phyloP scores from a whole-genome alignment of 1,140 invertebrate species.

The Drosophila simulans region DNA sequence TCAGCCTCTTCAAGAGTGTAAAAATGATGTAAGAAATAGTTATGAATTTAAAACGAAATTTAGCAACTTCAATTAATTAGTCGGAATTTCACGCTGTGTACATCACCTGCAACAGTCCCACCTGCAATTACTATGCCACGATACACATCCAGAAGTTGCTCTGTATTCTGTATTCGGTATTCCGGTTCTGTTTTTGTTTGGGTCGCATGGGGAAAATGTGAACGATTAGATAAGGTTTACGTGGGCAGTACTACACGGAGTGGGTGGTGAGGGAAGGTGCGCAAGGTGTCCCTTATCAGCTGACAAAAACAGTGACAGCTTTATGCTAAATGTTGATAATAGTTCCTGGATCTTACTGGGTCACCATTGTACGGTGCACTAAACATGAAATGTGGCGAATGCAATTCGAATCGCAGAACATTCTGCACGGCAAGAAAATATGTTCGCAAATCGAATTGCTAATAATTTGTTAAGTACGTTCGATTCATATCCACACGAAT shows the following conservation, averaged over 20 bases:
- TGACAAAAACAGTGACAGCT: constrained; percentile 2
- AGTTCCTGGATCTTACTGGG: constrained; percentile 32
- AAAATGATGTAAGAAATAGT: too few species aligned
- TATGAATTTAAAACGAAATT: too few species aligned
- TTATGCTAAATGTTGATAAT: constrained; percentile 36
- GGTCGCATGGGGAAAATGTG: constrained; percentile 40
- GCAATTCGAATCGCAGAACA: constrained; percentile 37
- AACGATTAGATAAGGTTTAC: constrained; percentile 68
- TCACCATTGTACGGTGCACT: constrained; percentile 12
- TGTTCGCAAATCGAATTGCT: too few species aligned
- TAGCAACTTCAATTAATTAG: too few species aligned
- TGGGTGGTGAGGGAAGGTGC: not conserved
- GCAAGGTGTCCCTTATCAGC: constrained; percentile 51
- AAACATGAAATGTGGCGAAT: constrained; percentile 41
- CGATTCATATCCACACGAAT: not conserved
- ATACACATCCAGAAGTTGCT: constrained; percentile 36
- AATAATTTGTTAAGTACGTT: too few species aligned
- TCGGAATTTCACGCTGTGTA: not conserved
- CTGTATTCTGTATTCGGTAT: constrained; percentile 28
- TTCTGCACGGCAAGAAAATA: not conserved
- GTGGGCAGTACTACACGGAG: constrained; percentile 5
- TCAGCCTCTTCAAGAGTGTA: too few species aligned
- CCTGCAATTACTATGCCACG: constrained; percentile 33
- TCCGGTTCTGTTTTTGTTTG: constrained; percentile 51
- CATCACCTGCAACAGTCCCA: not conserved